Percentiles rank a stretch among this genome's conserved stretches.
These are phyloP conservation scores for Trichonephila inaurata DNA, from an alignment of 1,140 invertebrate species.

Conservation along the genomic window DNA sequence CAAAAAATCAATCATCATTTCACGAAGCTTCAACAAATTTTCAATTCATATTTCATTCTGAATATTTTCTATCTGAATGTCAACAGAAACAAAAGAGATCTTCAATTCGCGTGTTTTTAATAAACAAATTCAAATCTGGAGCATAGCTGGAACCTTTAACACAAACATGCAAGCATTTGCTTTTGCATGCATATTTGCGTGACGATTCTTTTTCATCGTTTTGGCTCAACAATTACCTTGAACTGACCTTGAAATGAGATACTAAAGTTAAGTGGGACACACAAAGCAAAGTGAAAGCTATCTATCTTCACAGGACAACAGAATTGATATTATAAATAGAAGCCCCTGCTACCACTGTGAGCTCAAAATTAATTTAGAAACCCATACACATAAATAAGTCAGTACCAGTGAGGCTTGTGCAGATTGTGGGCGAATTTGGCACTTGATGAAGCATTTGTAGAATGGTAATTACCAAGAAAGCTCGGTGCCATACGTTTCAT, in stretches of 20 bases:
- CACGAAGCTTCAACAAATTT: too few species aligned
- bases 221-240: neutral
- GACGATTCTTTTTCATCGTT: neutral
- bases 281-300: conserved; percentile 9
- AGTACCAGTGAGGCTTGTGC: neutral
- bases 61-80: too few species aligned
- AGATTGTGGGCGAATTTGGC: conserved; percentile 45
- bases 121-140: neutral
- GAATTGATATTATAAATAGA: conserved; percentile 54
- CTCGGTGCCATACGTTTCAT: neutral
- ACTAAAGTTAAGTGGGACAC: neutral
- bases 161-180: neutral
- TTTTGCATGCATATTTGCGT: conserved; percentile 11
- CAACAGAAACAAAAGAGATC: too few species aligned
- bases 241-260: conserved; percentile 20
- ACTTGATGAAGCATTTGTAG: neutral
- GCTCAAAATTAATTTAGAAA: conserved; percentile 5
- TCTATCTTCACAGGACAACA: conserved; percentile 41
- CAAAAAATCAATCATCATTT: too few species aligned
- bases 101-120: neutral
- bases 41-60: too few species aligned
- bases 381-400: conserved; percentile 17
- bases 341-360: neutral
- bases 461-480: conserved; percentile 1
- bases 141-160: neutral